Conservation (phyloP, 2,113 vertebrate species). For the Pollimyrus isidori region DNA sequence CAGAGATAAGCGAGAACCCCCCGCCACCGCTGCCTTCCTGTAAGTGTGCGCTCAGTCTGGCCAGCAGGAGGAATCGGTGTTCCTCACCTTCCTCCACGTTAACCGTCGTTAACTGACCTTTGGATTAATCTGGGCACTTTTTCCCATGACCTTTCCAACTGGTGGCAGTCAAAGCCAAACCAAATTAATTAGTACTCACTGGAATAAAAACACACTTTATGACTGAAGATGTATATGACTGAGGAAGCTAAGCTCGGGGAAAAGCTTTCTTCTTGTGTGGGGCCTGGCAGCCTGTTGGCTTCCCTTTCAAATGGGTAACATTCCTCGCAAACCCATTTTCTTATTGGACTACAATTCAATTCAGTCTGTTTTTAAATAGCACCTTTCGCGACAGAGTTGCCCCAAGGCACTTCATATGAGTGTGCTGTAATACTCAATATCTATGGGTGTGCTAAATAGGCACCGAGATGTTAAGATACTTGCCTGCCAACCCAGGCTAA, state of each 20-base stretch:
- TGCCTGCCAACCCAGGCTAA: not conserved
- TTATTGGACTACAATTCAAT: slow-evolving; percentile 31
- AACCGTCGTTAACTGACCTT: not conserved
- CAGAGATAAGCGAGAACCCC: slow-evolving; percentile 49
- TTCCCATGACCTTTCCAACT: not conserved
- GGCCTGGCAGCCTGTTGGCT: not conserved
- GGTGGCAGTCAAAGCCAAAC: not conserved
- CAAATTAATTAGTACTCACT: not conserved
- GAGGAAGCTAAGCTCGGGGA: not conserved
- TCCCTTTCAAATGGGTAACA: slow-evolving; percentile 36
- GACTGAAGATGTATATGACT: not conserved
- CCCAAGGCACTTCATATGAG: not conserved
- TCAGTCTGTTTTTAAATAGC: not conserved
- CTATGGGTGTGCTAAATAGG: not conserved
- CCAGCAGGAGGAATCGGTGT: not conserved
- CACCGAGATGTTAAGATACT: not conserved
- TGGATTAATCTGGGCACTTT: not conserved
- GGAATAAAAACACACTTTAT: not conserved
- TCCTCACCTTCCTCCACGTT: not conserved
- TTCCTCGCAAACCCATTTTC: slow-evolving; percentile 21
- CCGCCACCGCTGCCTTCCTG: not conserved
- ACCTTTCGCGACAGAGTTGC: not conserved
- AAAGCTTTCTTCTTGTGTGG: not conserved
- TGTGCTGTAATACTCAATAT: not conserved
- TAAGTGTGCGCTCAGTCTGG: not conserved